A percentile compares a stretch with the other conserved stretches of the same genome.
Conservation (phyloP, 2,797 vertebrate genomes). For the Enteromius treurensis region DNA sequence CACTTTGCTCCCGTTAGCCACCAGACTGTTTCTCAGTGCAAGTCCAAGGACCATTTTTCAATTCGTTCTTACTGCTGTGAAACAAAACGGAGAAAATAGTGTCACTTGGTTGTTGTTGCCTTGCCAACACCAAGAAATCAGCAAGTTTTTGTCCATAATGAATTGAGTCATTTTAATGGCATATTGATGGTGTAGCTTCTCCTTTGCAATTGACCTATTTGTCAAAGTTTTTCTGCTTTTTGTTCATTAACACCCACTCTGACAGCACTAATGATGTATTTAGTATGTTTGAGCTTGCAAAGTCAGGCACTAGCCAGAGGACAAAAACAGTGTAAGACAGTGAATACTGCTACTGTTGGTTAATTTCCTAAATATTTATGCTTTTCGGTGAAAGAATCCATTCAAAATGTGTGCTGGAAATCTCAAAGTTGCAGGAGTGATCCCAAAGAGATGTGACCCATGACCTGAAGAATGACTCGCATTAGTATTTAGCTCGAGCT, state of each 20-base stretch:
- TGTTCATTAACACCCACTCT: conserved; percentile 41
- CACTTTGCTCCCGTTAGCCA: conserved; percentile 7
- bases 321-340: conserved; percentile 28
- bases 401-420: conserved; percentile 18
- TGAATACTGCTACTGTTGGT: conserved; percentile 15
- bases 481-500: conserved; percentile 15
- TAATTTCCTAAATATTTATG: conserved; percentile 1
- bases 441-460: neutral
- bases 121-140: conserved; percentile 48
- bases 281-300: conserved; percentile 35
- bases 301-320: conserved; percentile 29
- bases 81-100: conserved; percentile 43
- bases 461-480: conserved; percentile 6
- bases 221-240: conserved; percentile 32
- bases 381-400: neutral
- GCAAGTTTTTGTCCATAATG: conserved; percentile 37
- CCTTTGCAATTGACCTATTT: conserved; percentile 52
- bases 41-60: conserved; percentile 37
- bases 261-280: conserved; percentile 44
- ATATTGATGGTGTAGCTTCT: conserved; percentile 35
- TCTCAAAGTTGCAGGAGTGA: neutral
- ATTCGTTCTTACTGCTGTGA: conserved; percentile 27
- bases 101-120: conserved; percentile 44
- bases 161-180: conserved; percentile 50
- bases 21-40: conserved; percentile 29